A percentile compares a stretch with the other conserved stretches of the same genome.
Conservation (phyloP, 2,797 vertebrate species). For the Momotus momota region DNA sequence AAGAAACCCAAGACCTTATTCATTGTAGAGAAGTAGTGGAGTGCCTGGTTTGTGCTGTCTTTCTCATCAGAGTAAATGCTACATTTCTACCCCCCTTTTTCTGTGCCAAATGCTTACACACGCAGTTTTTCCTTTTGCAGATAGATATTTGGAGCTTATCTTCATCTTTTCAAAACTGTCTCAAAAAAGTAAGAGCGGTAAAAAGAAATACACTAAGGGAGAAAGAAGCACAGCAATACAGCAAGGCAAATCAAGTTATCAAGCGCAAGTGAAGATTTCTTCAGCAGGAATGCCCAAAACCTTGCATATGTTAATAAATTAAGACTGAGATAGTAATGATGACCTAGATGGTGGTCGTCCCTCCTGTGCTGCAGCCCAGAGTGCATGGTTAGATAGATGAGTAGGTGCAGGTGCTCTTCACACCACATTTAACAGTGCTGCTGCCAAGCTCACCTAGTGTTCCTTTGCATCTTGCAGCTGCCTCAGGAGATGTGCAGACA, state of each 20-base stretch:
- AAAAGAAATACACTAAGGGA: neutral
- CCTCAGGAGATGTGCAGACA: slow-evolving; percentile 97
- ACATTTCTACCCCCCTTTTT: neutral
- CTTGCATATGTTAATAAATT: neutral
- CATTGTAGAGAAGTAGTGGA: neutral
- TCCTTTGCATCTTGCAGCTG: slow-evolving; percentile 78
- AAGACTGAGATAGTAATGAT: neutral
- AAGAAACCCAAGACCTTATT: neutral
- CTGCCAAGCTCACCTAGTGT: neutral
- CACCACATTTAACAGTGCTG: rapidly evolving
- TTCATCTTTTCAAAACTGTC: slow-evolving; percentile 61
- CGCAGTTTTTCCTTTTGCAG: neutral
- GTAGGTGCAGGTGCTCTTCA: rapidly evolving
- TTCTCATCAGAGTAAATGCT: neutral
- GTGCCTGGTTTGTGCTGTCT: neutral
- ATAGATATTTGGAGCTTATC: neutral
- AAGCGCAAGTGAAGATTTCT: neutral
- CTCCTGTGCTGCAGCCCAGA: neutral
- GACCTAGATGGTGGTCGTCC: neutral
- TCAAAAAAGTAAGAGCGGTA: slow-evolving; percentile 30
- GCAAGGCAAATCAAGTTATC: neutral
- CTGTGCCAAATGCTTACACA: neutral
- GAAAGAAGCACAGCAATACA: neutral
- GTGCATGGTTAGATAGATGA: neutral
- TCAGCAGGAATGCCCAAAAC: neutral